Evolutionary conservation across 1,140 invertebrate genomes (phyloP).

Genomic region (Oryctes rhinoceros): DNA sequence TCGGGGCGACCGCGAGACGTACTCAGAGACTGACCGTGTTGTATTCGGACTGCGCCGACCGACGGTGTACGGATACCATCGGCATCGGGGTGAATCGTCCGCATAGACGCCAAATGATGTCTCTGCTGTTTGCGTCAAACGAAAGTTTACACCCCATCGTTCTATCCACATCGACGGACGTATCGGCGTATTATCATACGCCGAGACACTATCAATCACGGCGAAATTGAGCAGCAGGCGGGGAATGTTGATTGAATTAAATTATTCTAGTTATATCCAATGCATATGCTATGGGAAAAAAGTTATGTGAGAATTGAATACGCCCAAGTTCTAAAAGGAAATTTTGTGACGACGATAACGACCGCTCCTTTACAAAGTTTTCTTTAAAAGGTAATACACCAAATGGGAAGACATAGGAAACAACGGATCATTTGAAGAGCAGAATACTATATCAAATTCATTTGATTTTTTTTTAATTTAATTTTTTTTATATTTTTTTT

Average conservation of each 20-base stretch:
- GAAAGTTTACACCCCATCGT: conserved; percentile 6
- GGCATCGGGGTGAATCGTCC: neutral
- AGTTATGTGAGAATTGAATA: too few relatives aligned
- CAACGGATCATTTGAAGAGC: too few relatives aligned
- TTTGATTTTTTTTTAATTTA: too few relatives aligned
- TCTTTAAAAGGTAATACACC: too few relatives aligned
- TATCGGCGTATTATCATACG: conserved; percentile 1
- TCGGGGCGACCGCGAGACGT: conserved; percentile 20
- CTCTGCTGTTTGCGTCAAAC: neutral
- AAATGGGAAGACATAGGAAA: too few relatives aligned
- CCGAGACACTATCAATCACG: conserved; percentile 4
- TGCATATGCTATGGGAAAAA: neutral
- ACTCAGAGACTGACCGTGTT: neutral
- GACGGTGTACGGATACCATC: neutral
- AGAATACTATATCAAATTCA: too few relatives aligned
- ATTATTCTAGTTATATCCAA: neutral
- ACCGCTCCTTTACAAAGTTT: too few relatives aligned
- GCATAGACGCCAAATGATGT: too few relatives aligned
- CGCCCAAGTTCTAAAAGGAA: too few relatives aligned
- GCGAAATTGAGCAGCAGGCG: neutral
- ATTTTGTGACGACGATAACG: too few relatives aligned
- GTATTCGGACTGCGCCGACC: neutral
- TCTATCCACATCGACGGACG: neutral
- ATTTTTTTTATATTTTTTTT: too few relatives aligned
- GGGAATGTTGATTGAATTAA: neutral